Evolutionary conservation across 2,113 vertebrate genomes (phyloP), one percentile per base, ranked within the genome.

Genomic region (Syrmaticus mikado): DNA sequence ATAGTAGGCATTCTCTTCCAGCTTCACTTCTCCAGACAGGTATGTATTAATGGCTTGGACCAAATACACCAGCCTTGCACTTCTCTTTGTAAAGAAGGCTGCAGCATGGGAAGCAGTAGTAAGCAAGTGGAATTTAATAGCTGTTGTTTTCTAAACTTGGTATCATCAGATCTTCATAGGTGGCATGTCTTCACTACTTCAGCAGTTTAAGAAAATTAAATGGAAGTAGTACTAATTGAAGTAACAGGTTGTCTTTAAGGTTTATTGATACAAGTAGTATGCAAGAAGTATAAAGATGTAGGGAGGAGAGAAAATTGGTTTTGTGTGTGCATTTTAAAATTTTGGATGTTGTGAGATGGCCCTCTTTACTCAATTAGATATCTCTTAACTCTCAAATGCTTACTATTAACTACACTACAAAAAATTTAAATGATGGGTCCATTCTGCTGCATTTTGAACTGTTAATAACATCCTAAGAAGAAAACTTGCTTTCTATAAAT

Each of bases 191-290:
- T 87, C 46, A 73, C 5, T 50, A 28, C 6, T 79, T 40, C 46
- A 50, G 20, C 8, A 14, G 10, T 55, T 68, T n/a, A 70, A 65
- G 48, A 45, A 87, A 66, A 66, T 38, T 16, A 46, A 81, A 65
- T 80, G 2, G 70, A 55, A 73, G 55, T 24, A 40, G 8, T 15
- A n/a, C n/a, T 85, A 27, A 28, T n/a, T 64, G 34, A 57, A 71
- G 18, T 32, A 22, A 50, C 24, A n/a, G 3, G 3, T 53, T 65
- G 8, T 36, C 22, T 77, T 73, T 84, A 30, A 43, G 4, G 1
- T 27, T 43, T 55, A 52, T 5, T 81, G 38, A 5, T 81, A 4
- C 0, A 0, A 45, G 6, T 32, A 45, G 30, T 8, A 38, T 71
- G 57, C 70, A 30, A 60, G 64, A 80, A 68, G 41, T 5, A n/a